Base-by-base conservation (phyloP, 2,888 invertebrate species). In the Embidobia sp. region DNA sequence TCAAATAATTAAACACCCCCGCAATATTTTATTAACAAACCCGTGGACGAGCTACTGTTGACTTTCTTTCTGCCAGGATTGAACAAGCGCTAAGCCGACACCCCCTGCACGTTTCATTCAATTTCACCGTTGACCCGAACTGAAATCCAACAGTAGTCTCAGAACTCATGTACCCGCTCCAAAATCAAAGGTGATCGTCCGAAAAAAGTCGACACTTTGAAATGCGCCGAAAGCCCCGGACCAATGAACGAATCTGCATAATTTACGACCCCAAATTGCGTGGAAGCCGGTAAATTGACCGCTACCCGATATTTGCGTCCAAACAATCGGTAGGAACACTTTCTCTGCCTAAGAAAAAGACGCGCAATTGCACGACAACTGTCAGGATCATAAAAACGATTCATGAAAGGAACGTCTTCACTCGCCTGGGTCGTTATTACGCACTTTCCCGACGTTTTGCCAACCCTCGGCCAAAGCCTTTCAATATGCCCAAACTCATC, bases 391-490 rank as follows among this genome's bases (percentile, higher is more conserved):
- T 67, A 67, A 67, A 66, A 27, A 44, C 6, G 33, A 11, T 33
- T 37, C 40, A 55, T 57, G 27, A 55, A 35, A 37, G 48, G 26
- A 42, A 53, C 55, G 8, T 69, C 35, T 61, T n/a, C 19, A 29
- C 70, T 78, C 66, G 67, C 33, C 37, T n/a, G n/a, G 55, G 44
- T 72, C 55, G 61, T 72, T 78, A 70, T 75, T 66, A 59, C 42
- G 33, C 48, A 75, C 69, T 75, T 76, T 70, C 53, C 18, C 44
- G 55, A 18, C 22, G 8, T 57, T 37, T 19, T 16, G 48, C 42
- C 37, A 57, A 53, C 51, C 64, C 13, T 48, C 48, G 31, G 19
- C 57, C 27, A 22, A 48, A 69, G 40, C 67, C 67, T 69, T 69
- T 48, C 27, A 48, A 40, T 40, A 27, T 16, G 40, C 67, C 49